Evolutionary conservation across 1,140 invertebrate genomes (phyloP).

Genomic region (Onthophagus taurus): DNA sequence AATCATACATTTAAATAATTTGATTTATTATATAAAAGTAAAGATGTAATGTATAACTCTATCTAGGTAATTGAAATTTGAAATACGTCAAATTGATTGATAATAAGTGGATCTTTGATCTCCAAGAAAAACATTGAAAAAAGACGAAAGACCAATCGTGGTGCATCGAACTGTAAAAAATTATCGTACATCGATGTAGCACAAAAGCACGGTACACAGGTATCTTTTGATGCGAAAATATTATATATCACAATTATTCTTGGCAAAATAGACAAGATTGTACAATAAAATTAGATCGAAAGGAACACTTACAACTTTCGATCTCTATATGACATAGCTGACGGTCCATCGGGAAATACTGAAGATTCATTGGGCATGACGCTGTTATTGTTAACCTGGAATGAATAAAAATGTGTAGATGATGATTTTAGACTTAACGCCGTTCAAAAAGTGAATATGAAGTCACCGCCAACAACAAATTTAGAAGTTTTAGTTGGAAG

Average conservation of each 20-base stretch:
- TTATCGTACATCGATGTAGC: slow-evolving; percentile 14
- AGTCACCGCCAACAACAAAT: not conserved
- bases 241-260: slow-evolving; percentile 5
- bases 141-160: too few relatives aligned
- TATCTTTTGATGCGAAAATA: slow-evolving; percentile 30
- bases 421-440: not conserved
- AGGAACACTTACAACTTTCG: slow-evolving; percentile 89
- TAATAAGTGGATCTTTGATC: too few relatives aligned
- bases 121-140: too few relatives aligned
- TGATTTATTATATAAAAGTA: too few relatives aligned
- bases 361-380: slow-evolving; percentile 95
- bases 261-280: not conserved
- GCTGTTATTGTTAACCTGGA: slow-evolving; percentile 92
- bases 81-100: too few relatives aligned
- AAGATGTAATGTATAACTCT: too few relatives aligned
- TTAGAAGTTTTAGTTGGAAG: not conserved
- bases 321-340: slow-evolving; percentile 96
- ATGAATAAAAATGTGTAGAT: slow-evolving; percentile 23
- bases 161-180: slow-evolving; percentile 1
- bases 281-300: slow-evolving; percentile 19
- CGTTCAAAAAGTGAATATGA: not conserved
- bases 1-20: too few relatives aligned
- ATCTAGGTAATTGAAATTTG: too few relatives aligned
- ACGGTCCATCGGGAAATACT: slow-evolving; percentile 96
- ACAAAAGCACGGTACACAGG: slow-evolving; percentile 34